A percentile compares a stretch with the other conserved stretches of the same genome.
phyloP scores from a whole-genome alignment of 2,113 vertebrate genomes.

The Pygathrix nemaeus region DNA sequence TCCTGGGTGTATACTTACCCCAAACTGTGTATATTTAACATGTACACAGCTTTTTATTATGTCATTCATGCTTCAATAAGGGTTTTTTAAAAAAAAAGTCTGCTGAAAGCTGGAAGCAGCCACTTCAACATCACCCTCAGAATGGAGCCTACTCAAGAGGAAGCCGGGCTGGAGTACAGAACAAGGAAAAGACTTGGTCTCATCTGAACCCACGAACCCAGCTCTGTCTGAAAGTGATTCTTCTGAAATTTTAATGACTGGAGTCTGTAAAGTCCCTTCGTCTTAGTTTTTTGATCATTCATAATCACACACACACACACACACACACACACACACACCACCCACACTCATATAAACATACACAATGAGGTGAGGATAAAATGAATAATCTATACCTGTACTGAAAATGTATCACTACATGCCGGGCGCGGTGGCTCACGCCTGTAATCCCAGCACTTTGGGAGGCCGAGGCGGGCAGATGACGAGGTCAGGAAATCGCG shows the following conservation, averaged over 20 bases:
- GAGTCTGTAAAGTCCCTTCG: not conserved
- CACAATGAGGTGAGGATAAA: not conserved
- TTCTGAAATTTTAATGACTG: not conserved
- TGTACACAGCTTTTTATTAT: no score
- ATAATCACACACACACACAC: not conserved
- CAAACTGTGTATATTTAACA: no score
- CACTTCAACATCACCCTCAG: not conserved
- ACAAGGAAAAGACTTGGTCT: no score
- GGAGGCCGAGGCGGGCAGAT: no score
- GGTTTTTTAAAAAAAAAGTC: not conserved
- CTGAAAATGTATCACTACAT: not conserved
- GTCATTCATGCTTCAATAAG: not conserved
- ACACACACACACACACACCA: not conserved
- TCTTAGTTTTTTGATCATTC: not conserved
- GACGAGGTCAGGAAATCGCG: no score
- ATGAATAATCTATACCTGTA: not conserved
- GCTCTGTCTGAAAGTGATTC: not conserved
- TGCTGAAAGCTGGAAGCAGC: rapidly evolving
- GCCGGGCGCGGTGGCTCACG: no score
- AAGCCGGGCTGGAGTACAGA: not conserved
- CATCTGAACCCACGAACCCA: no score
- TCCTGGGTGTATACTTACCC: not conserved
- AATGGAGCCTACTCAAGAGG: not conserved
- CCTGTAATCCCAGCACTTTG: no score
- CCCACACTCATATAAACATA: not conserved